phyloP scores from a whole-genome alignment of 2,888 invertebrate species.

The Melanotus villosus region DNA sequence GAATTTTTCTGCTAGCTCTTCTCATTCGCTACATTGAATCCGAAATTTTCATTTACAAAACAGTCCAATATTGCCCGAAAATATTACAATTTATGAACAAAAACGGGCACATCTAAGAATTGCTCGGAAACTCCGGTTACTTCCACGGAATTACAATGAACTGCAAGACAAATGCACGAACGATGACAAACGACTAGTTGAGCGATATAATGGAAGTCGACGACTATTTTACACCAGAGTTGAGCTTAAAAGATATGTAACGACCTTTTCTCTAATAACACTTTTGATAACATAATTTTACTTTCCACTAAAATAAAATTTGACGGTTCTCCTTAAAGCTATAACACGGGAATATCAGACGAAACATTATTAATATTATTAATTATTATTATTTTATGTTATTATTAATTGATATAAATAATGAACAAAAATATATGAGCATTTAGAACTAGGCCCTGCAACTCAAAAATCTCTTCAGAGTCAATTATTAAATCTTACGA shows the following conservation, averaged over 20 bases:
- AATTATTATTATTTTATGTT: no score
- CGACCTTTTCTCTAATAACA: no score
- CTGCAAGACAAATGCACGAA: conserved; percentile 18
- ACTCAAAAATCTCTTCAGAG: no score
- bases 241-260: conserved; percentile 4
- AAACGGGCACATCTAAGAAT: conserved; percentile 24
- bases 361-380: no score
- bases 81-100: conserved; percentile 11
- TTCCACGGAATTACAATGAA: conserved; percentile 26
- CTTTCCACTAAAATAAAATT: not conserved
- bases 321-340: no score
- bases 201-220: conserved; percentile 17
- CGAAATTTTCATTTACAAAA: conserved; percentile 25
- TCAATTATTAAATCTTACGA: no score
- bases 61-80: not conserved
- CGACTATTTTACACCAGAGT: conserved; percentile 22
- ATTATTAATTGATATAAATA: no score
- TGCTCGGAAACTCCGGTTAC: conserved; percentile 21
- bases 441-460: no score
- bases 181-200: conserved; percentile 30
- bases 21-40: conserved; percentile 22
- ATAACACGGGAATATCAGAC: no score
- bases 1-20: conserved; percentile 33
- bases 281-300: not conserved
- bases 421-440: no score